Evolutionary conservation across 2,797 vertebrate species (phyloP).

Genomic region (Poeciliopsis paucimaculata): DNA sequence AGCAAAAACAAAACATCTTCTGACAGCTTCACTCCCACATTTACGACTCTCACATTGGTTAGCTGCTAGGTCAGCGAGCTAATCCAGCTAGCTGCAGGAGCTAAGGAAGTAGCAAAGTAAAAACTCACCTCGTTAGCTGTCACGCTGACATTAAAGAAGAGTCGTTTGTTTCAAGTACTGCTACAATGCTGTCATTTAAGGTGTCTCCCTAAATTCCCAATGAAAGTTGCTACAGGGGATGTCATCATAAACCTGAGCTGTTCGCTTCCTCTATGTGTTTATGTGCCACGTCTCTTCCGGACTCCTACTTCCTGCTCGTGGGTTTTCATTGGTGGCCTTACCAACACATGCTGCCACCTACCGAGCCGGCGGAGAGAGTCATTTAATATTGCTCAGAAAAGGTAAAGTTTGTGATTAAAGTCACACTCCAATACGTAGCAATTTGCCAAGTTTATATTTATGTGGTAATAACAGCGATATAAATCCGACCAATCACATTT

Average conservation of each 20-base stretch:
- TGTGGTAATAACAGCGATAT: background rate
- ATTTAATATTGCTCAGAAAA: background rate
- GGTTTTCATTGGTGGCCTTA: background rate
- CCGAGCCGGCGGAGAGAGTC: conserved; percentile 20
- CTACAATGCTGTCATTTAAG: conserved; percentile 56
- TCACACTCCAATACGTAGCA: background rate
- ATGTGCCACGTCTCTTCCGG: conserved; percentile 80
- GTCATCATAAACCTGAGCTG: conserved; percentile 45
- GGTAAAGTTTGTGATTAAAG: background rate
- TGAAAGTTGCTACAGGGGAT: conserved; percentile 14
- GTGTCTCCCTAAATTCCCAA: conserved; percentile 1
- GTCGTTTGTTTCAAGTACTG: conserved; percentile 28
- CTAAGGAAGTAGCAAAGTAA: conserved; percentile 13
- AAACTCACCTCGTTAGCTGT: conserved; percentile 48
- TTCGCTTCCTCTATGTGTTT: conserved; percentile 64
- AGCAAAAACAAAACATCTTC: background rate
- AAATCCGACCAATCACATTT: background rate
- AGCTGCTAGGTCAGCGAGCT: conserved; percentile 41
- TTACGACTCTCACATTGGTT: conserved; percentile 25
- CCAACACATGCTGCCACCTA: conserved; percentile 28
- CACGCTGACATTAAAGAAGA: conserved; percentile 44
- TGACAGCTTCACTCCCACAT: background rate
- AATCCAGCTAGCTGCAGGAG: conserved; percentile 36
- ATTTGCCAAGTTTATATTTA: background rate
- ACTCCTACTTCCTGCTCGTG: conserved; percentile 49